These are phyloP conservation scores for Tragelaphus scriptus DNA, from an alignment of 2,113 vertebrate genomes.

Conservation along the genomic window DNA sequence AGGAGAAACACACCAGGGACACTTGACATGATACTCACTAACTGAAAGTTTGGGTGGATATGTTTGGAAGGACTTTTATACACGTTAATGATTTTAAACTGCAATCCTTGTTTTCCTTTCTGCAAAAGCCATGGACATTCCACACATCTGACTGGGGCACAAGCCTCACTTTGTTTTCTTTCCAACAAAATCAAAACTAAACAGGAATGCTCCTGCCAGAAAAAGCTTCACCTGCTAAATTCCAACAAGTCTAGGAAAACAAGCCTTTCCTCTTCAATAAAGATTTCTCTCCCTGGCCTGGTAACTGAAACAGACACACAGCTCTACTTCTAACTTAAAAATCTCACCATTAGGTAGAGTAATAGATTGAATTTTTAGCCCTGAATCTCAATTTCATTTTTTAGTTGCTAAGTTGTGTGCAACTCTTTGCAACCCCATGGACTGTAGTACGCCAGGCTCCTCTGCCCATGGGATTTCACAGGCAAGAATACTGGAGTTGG, in stretches of 20 bases:
- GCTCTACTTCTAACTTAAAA: not conserved
- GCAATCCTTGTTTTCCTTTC: not conserved
- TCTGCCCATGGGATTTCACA: not conserved
- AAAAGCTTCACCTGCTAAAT: not conserved
- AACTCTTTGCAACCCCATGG: not conserved
- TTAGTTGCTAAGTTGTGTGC: not conserved
- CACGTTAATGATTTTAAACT: not conserved
- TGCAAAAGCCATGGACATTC: not conserved
- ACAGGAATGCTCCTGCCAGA: not conserved
- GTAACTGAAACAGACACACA: not conserved
- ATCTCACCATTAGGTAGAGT: not conserved
- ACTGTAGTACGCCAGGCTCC: not conserved
- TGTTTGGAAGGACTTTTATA: not conserved
- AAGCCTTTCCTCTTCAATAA: not conserved
- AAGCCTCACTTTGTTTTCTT: not conserved
- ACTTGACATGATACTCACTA: not conserved
- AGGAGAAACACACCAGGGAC: not conserved
- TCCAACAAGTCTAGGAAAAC: not conserved
- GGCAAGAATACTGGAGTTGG: not conserved
- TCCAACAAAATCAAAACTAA: not conserved
- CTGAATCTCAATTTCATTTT: not conserved
- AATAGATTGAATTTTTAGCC: not conserved
- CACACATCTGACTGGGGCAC: not conserved
- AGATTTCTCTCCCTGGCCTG: not conserved
- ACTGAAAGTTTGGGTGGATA: not conserved